Conservation (phyloP, 1,140 invertebrate genomes). For the Drosophila arawakana region DNA sequence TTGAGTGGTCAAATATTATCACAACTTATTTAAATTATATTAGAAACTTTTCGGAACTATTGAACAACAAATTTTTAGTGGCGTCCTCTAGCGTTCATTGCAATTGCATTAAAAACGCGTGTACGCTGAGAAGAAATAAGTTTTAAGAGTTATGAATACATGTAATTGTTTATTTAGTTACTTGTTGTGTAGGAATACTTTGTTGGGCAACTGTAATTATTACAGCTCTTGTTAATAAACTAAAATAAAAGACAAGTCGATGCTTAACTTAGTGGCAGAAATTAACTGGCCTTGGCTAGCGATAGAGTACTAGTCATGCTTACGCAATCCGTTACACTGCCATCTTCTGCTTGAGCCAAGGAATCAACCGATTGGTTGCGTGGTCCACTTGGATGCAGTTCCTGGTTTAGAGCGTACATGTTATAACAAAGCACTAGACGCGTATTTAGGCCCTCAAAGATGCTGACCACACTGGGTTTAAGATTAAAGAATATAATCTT, state of each 20-base stretch:
- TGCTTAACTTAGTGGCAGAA: background rate
- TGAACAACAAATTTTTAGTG: no score
- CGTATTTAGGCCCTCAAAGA: constrained; percentile 90
- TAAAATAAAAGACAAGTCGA: no score
- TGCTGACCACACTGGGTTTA: constrained; percentile 90
- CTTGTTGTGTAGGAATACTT: no score
- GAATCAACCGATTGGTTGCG: constrained; percentile 51
- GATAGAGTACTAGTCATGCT: constrained; percentile 65
- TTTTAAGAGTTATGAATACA: no score
- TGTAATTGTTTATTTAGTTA: no score
- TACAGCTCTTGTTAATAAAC: no score
- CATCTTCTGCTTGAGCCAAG: constrained; percentile 44
- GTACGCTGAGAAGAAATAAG: no score
- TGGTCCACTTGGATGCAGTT: constrained; percentile 85
- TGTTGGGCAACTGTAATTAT: no score
- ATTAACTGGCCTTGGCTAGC: constrained; percentile 10
- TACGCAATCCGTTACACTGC: constrained; percentile 49
- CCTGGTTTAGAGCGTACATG: constrained; percentile 88
- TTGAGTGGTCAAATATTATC: no score
- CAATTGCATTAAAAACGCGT: no score
- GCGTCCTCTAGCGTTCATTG: no score
- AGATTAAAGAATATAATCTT: constrained; percentile 92
- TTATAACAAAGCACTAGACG: constrained; percentile 91
- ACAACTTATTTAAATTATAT: background rate
- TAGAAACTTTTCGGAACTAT: no score